A percentile compares a stretch with the other conserved stretches of the same genome.
Evolutionary conservation across 2,113 vertebrate species (phyloP).

Genomic region (rat (Rattus norvegicus)): DNA sequence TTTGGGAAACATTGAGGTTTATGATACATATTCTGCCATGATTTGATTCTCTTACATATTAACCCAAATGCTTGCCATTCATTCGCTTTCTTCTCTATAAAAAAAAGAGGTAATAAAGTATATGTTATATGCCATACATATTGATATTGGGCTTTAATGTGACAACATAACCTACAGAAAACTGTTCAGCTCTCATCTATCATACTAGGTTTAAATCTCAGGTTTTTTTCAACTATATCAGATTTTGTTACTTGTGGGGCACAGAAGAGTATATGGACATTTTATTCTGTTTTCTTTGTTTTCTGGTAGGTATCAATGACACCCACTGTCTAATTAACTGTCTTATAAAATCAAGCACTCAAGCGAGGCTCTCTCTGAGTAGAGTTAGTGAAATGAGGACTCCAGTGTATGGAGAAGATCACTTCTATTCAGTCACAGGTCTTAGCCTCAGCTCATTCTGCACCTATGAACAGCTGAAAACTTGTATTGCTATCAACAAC

Average conservation of each 20-base stretch:
- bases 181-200: background rate
- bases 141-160: background rate
- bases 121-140: background rate
- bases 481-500: background rate
- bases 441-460: background rate
- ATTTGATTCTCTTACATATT: background rate
- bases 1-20: background rate
- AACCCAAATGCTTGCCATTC: background rate
- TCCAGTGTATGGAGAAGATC: background rate
- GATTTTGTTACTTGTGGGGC: background rate
- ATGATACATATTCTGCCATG: background rate
- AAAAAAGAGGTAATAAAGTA: background rate
- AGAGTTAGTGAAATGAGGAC: background rate
- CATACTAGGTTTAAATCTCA: background rate
- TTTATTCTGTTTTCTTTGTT: background rate
- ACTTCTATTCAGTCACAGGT: background rate
- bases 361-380: rapidly evolving
- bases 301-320: background rate
- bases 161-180: background rate
- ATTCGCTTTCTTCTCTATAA: background rate
- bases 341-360: background rate
- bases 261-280: background rate
- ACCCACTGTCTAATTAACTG: background rate
- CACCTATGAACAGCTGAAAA: background rate
- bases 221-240: background rate